Percentiles rank a stretch among this genome's conserved stretches.
phyloP scores from a whole-genome alignment of 2,797 vertebrate genomes.

The Diceros bicornis region DNA sequence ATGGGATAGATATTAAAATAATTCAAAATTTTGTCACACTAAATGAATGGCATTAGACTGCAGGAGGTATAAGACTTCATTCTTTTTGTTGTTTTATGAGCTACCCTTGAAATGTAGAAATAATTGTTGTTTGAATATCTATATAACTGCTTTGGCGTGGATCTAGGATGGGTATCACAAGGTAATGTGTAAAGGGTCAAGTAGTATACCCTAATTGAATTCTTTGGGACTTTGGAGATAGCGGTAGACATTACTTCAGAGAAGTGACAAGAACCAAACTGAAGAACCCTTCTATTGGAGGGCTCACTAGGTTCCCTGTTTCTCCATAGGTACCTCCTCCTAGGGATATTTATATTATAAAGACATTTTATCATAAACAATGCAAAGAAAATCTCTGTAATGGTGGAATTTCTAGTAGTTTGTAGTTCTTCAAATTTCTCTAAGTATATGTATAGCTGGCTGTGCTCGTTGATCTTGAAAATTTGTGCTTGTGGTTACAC shows the following conservation, averaged over 20 bases:
- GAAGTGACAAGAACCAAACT: neutral
- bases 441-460: neutral
- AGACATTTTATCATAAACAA: neutral
- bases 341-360: neutral
- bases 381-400: neutral
- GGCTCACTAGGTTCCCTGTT: neutral
- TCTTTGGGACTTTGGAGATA: neutral
- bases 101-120: neutral
- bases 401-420: neutral
- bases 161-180: neutral
- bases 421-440: neutral
- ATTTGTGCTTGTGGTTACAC: neutral
- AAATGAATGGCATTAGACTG: neutral
- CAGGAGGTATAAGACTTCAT: neutral
- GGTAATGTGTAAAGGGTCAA: neutral
- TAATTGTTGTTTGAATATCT: neutral
- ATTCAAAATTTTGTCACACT: neutral
- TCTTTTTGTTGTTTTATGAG: neutral
- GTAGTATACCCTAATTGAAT: neutral
- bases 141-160: neutral
- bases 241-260: neutral
- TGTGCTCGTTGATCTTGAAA: neutral
- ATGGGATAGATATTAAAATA: neutral
- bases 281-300: neutral
- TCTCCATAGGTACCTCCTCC: neutral